Evolutionary conservation across 2,797 vertebrate species (phyloP).

Genomic region (Aeoliscus strigatus): DNA sequence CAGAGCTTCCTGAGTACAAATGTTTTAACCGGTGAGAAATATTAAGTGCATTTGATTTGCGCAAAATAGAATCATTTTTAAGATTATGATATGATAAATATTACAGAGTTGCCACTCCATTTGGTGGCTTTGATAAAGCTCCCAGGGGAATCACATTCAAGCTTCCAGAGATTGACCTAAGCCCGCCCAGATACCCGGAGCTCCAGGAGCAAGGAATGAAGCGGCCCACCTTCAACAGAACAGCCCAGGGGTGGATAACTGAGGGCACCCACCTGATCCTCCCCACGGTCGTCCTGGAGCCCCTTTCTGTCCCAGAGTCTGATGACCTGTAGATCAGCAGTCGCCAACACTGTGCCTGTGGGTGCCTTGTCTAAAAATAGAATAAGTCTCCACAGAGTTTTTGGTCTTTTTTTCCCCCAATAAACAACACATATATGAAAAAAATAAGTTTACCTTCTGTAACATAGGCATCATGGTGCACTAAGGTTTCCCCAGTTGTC

Average conservation of each 20-base stretch:
- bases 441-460: no score
- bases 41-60: no score
- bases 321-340: slow-evolving; percentile 82
- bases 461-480: no score
- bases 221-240: slow-evolving; percentile 93
- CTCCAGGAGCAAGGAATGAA: slow-evolving; percentile 80
- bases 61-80: background rate
- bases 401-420: no score
- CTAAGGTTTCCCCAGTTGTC: no score
- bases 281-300: slow-evolving; percentile 75
- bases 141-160: slow-evolving; percentile 91
- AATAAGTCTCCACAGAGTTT: no score
- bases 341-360: background rate
- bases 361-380: background rate
- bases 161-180: slow-evolving; percentile 85
- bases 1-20: slow-evolving; percentile 84
- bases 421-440: no score
- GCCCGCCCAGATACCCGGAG: slow-evolving; percentile 81
- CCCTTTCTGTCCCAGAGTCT: slow-evolving; percentile 81
- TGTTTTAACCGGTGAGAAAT: slow-evolving; percentile 91
- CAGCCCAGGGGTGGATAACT: slow-evolving; percentile 90
- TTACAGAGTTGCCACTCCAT: slow-evolving; percentile 92
- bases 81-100: slow-evolving; percentile 4
- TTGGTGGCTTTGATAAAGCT: slow-evolving; percentile 92
- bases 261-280: slow-evolving; percentile 84